Percentiles rank a stretch among this genome's conserved stretches.
Conservation (phyloP, 1,140 invertebrate species). For the Helicoverpa armigera region DNA sequence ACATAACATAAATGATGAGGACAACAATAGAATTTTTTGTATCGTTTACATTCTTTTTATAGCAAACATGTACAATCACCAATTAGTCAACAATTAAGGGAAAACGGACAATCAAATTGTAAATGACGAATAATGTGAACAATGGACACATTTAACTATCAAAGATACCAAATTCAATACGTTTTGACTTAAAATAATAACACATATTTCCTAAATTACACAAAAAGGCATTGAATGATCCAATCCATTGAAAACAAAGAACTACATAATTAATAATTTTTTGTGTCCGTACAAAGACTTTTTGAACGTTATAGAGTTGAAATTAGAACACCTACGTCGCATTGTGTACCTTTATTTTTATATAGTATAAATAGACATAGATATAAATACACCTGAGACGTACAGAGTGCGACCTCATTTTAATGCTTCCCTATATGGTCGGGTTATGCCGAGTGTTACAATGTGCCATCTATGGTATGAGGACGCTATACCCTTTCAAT, state of each 20-base stretch:
- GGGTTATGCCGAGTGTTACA: constrained; percentile 46
- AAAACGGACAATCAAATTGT: not conserved
- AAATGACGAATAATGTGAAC: not conserved
- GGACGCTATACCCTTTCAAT: constrained; percentile 47
- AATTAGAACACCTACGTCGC: too few species aligned
- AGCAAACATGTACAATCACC: not conserved
- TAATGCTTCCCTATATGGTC: constrained; percentile 51
- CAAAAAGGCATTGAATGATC: too few species aligned
- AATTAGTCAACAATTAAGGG: not conserved
- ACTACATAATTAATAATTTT: too few species aligned
- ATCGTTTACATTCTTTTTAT: not conserved
- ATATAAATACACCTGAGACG: constrained; percentile 30
- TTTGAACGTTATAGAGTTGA: too few species aligned
- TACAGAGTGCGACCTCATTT: constrained; percentile 49
- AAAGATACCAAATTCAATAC: not conserved
- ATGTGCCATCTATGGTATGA: constrained; percentile 42
- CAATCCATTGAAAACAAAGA: too few species aligned
- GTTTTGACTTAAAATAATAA: too few species aligned
- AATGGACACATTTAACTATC: not conserved
- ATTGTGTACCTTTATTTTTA: not conserved
- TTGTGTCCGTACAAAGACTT: too few species aligned
- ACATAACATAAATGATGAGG: not conserved
- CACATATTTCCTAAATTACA: not conserved
- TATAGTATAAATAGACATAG: not conserved
- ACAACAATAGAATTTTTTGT: not conserved